Evolutionary conservation across 2,113 vertebrate species (phyloP), one percentile per base, ranked within the genome.

Genomic region (Pholis gunnellus): DNA sequence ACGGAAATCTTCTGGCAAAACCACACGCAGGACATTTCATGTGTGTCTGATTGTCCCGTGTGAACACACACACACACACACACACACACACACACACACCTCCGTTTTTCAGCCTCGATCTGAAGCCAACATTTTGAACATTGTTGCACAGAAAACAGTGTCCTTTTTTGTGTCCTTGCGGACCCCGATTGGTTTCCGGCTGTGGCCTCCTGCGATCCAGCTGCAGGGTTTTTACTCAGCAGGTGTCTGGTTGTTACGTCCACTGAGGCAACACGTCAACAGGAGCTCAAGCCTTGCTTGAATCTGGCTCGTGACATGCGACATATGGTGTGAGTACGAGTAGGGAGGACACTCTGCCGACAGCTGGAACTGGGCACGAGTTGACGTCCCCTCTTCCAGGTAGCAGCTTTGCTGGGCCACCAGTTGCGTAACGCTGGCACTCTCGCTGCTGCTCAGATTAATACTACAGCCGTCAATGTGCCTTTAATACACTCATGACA

Each of bases 321-420:
- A 17, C 93, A 93, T 93, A 92, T 91, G 87, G 83, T 80, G 79
- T 77, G 86, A 89, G 87, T 60, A 73, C 60, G 70, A 82, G 77
- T 14, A 50, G 70, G 42, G 83, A 84, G 71, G 77, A 78, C 66
- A 82, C 83, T 75, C 73, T 81, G 89, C 81, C 77, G 86, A 87
- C 87, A 93, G 90, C 91, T 93, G 90, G 81, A 82, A 66, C 74
- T 42, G 76, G 85, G 80, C 82, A 86, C 13, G 36, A 79, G 80
- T 91, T 88, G 87, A 92, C 88, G 82, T 74, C 83, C 74, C 72
- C 66, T 75, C 73, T 91, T 90, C 84, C 79, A 93, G 92, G 85
- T 94, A 93, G 83, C 86, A 89, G 88, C 85, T 93, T 88, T 91
- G 73, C 82, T 36, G 13, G 71, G 71, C 74, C 65, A 54, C 59